Conservation (phyloP, 2,888 invertebrate species). For the Laothoe populi region DNA sequence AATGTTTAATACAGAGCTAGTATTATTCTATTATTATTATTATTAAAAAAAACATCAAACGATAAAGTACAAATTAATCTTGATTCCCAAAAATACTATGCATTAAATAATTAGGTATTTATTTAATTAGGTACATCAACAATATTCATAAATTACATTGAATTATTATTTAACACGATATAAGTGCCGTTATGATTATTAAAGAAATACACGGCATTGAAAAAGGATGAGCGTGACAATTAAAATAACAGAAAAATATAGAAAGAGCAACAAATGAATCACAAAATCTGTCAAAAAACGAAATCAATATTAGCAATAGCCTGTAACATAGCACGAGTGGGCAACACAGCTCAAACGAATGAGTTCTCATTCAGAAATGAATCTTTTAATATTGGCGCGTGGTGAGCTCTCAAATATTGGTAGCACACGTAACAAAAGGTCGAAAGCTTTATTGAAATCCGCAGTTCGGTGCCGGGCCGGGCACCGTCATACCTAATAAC, state of each 20-base stretch:
- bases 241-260: not conserved
- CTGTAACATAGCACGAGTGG: constrained; percentile 10
- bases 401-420: constrained; percentile 75
- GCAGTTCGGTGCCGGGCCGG: constrained; percentile 52
- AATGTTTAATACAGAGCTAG: too few species aligned
- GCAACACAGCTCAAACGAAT: constrained; percentile 22
- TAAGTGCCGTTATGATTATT: too few species aligned
- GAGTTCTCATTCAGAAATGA: constrained; percentile 54
- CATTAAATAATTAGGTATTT: too few species aligned
- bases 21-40: too few species aligned
- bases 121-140: too few species aligned
- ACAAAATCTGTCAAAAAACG: not conserved
- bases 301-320: not conserved
- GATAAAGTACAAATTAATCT: too few species aligned
- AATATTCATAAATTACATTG: too few species aligned
- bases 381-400: constrained; percentile 75
- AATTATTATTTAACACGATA: too few species aligned
- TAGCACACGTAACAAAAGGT: constrained; percentile 79
- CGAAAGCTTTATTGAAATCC: constrained; percentile 78
- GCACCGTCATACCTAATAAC: constrained; percentile 77
- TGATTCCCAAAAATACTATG: too few species aligned
- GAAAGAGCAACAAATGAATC: not conserved
- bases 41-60: too few species aligned
- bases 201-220: too few species aligned
- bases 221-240: too few species aligned